phyloP scores from a whole-genome alignment of 2,113 vertebrate species.

The Mobula birostris region DNA sequence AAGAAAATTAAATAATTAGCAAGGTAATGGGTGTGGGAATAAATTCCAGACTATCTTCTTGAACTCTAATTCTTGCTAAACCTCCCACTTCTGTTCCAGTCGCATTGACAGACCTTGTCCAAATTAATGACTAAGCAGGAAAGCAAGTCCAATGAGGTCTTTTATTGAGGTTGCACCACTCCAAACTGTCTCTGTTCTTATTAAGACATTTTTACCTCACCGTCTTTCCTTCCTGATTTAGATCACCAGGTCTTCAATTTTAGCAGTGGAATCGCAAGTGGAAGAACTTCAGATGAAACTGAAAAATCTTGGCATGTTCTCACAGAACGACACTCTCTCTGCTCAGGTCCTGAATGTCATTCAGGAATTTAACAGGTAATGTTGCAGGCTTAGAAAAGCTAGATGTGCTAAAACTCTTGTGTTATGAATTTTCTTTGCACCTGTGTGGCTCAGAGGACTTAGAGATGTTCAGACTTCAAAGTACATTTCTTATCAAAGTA shows the following conservation, averaged over 20 bases:
- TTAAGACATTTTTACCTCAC: background rate
- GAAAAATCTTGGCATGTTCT: conserved; percentile 70
- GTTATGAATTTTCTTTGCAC: background rate
- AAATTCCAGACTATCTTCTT: background rate
- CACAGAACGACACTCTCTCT: conserved; percentile 62
- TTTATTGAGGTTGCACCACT: background rate
- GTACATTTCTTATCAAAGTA: too few relatives aligned
- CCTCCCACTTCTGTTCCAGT: background rate
- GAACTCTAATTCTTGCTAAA: background rate
- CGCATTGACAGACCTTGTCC: background rate
- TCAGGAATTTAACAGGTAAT: conserved; percentile 78
- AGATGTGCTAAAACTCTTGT: background rate
- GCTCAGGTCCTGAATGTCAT: conserved; percentile 69
- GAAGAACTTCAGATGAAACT: conserved; percentile 72
- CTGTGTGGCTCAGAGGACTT: background rate
- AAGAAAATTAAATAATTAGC: too few relatives aligned
- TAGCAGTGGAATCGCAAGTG: conserved; percentile 63
- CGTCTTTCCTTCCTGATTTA: conserved; percentile 48
- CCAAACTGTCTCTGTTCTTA: background rate
- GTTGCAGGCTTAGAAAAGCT: background rate
- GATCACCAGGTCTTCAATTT: conserved; percentile 61
- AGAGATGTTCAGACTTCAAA: too few relatives aligned
- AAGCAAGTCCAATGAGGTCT: background rate
- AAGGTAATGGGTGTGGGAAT: too few relatives aligned
- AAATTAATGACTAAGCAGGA: too few relatives aligned